These are phyloP conservation scores for Ellobium chinense DNA, from an alignment of 2,888 invertebrate genomes.

Conservation along the genomic window DNA sequence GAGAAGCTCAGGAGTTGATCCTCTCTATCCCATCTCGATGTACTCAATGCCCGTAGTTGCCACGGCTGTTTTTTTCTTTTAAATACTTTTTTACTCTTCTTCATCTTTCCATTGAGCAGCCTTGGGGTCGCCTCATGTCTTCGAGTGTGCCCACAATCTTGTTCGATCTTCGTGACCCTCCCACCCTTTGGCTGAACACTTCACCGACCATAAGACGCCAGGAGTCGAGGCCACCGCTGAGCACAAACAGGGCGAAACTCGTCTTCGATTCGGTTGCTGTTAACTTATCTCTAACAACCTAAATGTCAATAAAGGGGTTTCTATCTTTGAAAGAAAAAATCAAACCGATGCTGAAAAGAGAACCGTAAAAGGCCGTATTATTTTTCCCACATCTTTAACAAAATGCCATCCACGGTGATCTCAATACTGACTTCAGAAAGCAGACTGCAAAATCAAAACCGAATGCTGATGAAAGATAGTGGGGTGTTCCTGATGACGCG, in stretches of 20 bases:
- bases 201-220: not conserved
- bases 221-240: not conserved
- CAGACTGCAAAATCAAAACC: too few relatives aligned
- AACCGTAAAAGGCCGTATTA: not conserved
- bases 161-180: conserved; percentile 18
- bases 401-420: not conserved
- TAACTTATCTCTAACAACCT: not conserved
- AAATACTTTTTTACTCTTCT: too few relatives aligned
- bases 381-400: not conserved
- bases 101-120: not conserved
- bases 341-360: too few relatives aligned
- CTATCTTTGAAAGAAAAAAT: not conserved
- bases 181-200: too few relatives aligned
- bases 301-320: not conserved
- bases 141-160: not conserved
- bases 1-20: not conserved
- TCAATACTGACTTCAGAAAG: not conserved
- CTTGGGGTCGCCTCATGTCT: not conserved
- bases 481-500: too few relatives aligned
- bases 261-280: too few relatives aligned
- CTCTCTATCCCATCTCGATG: not conserved
- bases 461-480: too few relatives aligned
- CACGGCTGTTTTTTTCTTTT: too few relatives aligned
- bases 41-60: not conserved
- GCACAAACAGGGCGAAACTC: not conserved